Evolutionary conservation across 2,113 vertebrate species (phyloP), one percentile per base, ranked within the genome.

Genomic region (Paracanthobrama guichenoti): DNA sequence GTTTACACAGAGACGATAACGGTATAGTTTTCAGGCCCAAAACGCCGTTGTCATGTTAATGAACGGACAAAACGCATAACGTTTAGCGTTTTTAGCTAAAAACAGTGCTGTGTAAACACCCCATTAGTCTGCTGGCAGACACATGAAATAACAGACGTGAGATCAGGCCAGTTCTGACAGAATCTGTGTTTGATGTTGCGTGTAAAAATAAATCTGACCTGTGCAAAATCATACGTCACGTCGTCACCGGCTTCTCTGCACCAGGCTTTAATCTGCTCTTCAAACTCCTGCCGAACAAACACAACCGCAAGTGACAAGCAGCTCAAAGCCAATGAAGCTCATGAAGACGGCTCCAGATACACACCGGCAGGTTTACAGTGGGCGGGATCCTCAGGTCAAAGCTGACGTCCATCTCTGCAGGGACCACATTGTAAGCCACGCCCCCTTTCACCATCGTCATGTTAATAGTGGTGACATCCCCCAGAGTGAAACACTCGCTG

Each of bases 321-420:
- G 42, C 28, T 74, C 16, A 20, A 73, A 73, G 71, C 35, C 20
- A 71, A 39, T 11, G 11, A 35, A 39, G 14, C 35, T 22, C 18
- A 67, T 35, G 26, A 64, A 64, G 24, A 31, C 7, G 6, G 64
- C n/a, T n/a, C n/a, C 35, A 22, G 20, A 31, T 22, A 81, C 86
- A 82, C 88, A 98, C 98, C 98, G 98, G 93, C 71, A 97, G 89
- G 89, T 98, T 95, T 59, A 97, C 93, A 0, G 96, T 96, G 0
- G 97, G 97, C 0, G 97, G 96, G 85, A 99, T 95, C 22, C 98
- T 96, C 46, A 99, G 86, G 88, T 99, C 98, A 1, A 99, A 99
- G 89, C 94, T 85, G 10, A 94, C 95, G 0, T 95, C 95, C 95
- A 99, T 95, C 84, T 97, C 94, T 0, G 95, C 92, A 5, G 96